Conservation (phyloP, 2,113 vertebrate genomes). For the Eclectus roratus region DNA sequence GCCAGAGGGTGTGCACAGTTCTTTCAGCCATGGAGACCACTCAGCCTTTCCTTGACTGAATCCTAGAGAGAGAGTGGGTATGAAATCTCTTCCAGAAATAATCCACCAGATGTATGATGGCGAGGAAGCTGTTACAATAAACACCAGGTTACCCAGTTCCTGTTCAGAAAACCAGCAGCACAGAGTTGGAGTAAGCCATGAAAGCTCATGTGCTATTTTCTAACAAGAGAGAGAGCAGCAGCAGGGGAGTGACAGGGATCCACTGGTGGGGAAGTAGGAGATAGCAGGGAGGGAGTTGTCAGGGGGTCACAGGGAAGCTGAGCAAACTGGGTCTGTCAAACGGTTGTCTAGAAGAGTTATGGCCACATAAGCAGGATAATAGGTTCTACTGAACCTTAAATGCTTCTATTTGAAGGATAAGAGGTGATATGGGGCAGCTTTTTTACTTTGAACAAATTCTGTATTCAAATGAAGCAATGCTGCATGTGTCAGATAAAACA, state of each 20-base stretch:
- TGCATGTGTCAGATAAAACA: constrained; percentile 55
- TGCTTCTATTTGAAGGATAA: not conserved
- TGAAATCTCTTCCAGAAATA: not conserved
- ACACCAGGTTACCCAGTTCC: not conserved
- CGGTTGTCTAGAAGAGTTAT: constrained; percentile 30
- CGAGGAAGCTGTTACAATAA: not conserved
- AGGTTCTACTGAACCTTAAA: constrained; percentile 33
- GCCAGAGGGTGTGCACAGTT: not conserved
- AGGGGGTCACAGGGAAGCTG: not conserved
- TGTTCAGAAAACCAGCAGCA: not conserved
- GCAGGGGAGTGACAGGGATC: not conserved
- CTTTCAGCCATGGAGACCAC: not conserved
- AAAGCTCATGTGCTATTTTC: not conserved
- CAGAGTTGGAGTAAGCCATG: not conserved
- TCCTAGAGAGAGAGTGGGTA: not conserved
- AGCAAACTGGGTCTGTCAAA: constrained; percentile 1
- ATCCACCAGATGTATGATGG: not conserved
- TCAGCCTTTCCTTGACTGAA: not conserved
- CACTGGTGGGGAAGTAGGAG: not conserved
- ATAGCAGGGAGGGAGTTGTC: not conserved
- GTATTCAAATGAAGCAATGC: constrained; percentile 55
- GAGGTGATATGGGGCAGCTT: not conserved
- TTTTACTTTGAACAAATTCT: constrained; percentile 45
- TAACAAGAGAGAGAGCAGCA: not conserved
- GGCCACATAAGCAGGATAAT: constrained; percentile 6